Base-by-base conservation (phyloP, 2,113 vertebrate species). In the Mus pahari region DNA sequence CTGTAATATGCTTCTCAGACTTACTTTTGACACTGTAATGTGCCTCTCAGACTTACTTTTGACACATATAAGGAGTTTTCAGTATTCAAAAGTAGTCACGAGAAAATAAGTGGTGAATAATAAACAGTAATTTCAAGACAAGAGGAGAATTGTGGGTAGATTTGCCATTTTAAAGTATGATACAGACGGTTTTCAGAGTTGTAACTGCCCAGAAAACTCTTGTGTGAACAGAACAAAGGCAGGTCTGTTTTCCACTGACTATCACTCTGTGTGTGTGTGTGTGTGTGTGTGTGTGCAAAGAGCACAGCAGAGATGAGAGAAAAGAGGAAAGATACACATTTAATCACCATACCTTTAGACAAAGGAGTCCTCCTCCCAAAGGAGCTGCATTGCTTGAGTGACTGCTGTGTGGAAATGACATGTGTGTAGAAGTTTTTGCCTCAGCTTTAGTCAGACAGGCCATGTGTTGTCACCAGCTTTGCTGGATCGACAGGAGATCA, bases 111-210 rank as follows among this genome's bases (percentile, higher is more conserved):
- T 66, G 53, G 16, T 33, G 55, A 45, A 20, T 75, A 92, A 90
- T 75, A 92, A 90, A 62, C 5, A 42, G 89, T 79, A n/a, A 26
- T 94, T 83, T 94, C 48, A 91, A 94, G 75, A 50, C 11, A 75
- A 84, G 33, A 53, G 89, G 48, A 75, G 28, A 8, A 26, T 20
- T 93, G 26, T 68, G 45, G 84, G 28, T 33, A 66, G 84, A 97
- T 19, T 88, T 77, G 13, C 64, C 74, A 36, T 88, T 77, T 73
- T 68, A n/a, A 94, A 86, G n/a, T 86, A 5, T 60, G 24, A 48
- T 88, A 81, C 24, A 39, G 81, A 53, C 68, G 71, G 64, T 24
- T 42, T 58, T 58, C 42, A 75, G 79, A 88, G 58, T 77, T 39
- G 19, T 48, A 45, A 24, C 16, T 50, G 20, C 16, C 79, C 75